Conservation (phyloP, 92 coral and sea anemone species). For the Heliopora coerulea region DNA sequence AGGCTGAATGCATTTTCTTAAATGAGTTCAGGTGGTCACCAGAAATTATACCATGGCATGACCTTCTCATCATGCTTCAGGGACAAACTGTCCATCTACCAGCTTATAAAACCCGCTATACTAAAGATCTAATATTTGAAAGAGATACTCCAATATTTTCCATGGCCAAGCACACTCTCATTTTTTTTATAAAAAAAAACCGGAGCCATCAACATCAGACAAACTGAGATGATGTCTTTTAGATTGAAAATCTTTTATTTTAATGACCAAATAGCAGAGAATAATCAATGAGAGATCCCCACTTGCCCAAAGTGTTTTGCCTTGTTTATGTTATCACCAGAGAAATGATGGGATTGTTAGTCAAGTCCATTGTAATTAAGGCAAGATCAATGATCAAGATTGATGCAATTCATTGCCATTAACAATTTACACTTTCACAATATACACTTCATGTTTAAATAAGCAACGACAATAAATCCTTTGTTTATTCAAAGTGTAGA, state of each 20-base stretch:
- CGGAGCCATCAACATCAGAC: slow-evolving; percentile 31
- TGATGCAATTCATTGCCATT: no score
- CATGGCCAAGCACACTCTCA: slow-evolving; percentile 3
- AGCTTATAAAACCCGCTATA: slow-evolving; percentile 21
- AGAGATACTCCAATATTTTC: slow-evolving; percentile 38
- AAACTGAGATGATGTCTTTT: slow-evolving; percentile 48
- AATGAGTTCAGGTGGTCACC: slow-evolving; percentile 42
- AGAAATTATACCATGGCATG: slow-evolving; percentile 38
- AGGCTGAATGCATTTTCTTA: slow-evolving; percentile 17
- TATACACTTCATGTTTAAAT: no score
- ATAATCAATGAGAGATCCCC: neutral
- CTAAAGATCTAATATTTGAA: slow-evolving; percentile 16
- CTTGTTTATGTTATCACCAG: no score
- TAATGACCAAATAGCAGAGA: neutral
- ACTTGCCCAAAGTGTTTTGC: slow-evolving; percentile 35
- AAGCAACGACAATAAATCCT: no score
- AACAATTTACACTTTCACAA: no score
- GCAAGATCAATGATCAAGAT: no score
- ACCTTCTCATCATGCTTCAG: slow-evolving; percentile 23
- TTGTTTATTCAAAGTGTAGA: no score
- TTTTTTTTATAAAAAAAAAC: slow-evolving; percentile 5
- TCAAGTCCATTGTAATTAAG: no score
- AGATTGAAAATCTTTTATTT: slow-evolving; percentile 37
- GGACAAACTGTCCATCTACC: slow-evolving; percentile 29
- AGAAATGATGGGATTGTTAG: no score